phyloP scores from a whole-genome alignment of 2,888 invertebrate genomes.

The Nowickia ferox region DNA sequence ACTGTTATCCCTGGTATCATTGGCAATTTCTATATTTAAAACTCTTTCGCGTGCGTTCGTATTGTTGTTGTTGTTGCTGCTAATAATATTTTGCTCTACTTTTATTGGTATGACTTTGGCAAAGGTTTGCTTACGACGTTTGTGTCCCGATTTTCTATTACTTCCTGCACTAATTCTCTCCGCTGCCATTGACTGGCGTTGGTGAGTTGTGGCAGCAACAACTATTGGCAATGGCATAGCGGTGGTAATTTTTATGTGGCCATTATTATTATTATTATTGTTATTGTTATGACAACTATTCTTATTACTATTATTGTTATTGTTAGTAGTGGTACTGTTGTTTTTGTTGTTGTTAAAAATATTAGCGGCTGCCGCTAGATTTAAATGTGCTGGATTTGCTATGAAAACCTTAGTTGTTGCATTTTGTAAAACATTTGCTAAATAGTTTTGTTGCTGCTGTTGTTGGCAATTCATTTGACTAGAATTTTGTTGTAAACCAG shows the following conservation, averaged over 20 bases:
- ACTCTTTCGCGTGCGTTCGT: conserved; percentile 44
- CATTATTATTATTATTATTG: conserved; percentile 66
- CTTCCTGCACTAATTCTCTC: conserved; percentile 5
- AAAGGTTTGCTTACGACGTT: conserved; percentile 76
- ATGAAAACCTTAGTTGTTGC: conserved; percentile 75
- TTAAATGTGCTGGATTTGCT: conserved; percentile 71
- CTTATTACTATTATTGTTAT: conserved; percentile 72
- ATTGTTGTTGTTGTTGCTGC: conserved; percentile 34
- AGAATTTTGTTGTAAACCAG: conserved; percentile 77
- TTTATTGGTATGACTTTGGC: conserved; percentile 70
- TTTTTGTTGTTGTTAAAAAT: conserved; percentile 75
- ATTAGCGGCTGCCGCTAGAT: conserved; percentile 73
- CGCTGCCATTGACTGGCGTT: conserved; percentile 7
- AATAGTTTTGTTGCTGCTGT: conserved; percentile 71
- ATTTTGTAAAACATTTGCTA: conserved; percentile 70
- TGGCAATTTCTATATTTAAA: conserved; percentile 77
- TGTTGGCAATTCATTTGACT: conserved; percentile 75
- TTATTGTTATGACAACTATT: conserved; percentile 72
- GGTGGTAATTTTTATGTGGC: conserved; percentile 73
- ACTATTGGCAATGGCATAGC: conserved; percentile 76
- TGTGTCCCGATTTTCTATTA: conserved; percentile 65
- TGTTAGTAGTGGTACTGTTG: conserved; percentile 59
- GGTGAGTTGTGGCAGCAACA: conserved; percentile 67
- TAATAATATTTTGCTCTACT: conserved; percentile 57
- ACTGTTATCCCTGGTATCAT: conserved; percentile 64